Evolutionary conservation across 2,888 invertebrate species (phyloP).

Genomic region (Acanthococcus lagerstroemiae): DNA sequence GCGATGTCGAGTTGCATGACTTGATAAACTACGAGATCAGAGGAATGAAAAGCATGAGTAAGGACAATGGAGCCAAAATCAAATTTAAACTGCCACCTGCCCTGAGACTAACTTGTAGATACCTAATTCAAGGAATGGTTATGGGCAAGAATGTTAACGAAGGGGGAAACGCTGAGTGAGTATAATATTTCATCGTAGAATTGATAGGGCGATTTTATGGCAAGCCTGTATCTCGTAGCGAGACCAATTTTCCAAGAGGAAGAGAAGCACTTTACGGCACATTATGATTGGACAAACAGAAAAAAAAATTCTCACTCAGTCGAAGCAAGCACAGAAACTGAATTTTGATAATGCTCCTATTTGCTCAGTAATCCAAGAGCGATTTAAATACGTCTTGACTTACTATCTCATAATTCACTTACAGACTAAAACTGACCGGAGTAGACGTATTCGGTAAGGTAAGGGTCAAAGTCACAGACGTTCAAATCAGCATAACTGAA

Average conservation of each 20-base stretch:
- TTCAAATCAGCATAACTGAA: background rate
- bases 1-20: slow-evolving; percentile 11
- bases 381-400: too few relatives aligned
- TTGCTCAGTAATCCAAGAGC: too few relatives aligned
- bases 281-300: too few relatives aligned
- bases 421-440: slow-evolving; percentile 12
- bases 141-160: slow-evolving; percentile 5
- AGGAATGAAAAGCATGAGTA: slow-evolving; percentile 14
- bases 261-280: background rate
- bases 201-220: too few relatives aligned
- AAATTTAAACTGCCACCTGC: slow-evolving; percentile 7
- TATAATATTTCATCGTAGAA: background rate
- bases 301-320: background rate
- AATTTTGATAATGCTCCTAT: too few relatives aligned
- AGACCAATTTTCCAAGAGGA: too few relatives aligned
- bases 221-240: too few relatives aligned
- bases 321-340: too few relatives aligned
- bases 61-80: slow-evolving; percentile 14
- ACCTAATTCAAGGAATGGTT: slow-evolving; percentile 7
- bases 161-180: slow-evolving; percentile 16
- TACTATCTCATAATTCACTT: background rate
- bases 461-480: slow-evolving; percentile 2
- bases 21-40: slow-evolving; percentile 5
- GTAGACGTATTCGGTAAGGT: background rate
- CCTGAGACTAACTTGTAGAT: slow-evolving; percentile 8